Evolutionary conservation across 2,888 invertebrate genomes (phyloP).

Genomic region (Taenaris catops): DNA sequence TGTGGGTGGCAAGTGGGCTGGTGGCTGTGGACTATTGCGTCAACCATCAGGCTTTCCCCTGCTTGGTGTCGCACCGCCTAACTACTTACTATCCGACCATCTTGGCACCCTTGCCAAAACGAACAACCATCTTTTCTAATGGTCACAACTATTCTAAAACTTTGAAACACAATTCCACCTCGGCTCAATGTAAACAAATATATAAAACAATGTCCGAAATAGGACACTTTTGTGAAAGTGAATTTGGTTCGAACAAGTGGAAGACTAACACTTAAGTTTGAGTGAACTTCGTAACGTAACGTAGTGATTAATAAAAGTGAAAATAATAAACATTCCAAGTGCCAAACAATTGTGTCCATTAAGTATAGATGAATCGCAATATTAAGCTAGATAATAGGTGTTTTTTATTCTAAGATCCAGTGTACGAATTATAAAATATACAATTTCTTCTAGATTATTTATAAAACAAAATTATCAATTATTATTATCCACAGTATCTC

Average conservation of each 20-base stretch:
- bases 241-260: constrained; percentile 1
- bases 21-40: constrained; percentile 82
- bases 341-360: constrained; percentile 65
- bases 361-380: constrained; percentile 46
- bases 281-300: constrained; percentile 11
- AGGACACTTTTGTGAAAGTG: constrained; percentile 5
- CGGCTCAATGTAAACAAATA: neutral
- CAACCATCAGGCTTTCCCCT: constrained; percentile 81
- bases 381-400: constrained; percentile 41
- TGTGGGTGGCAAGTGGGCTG: constrained; percentile 76
- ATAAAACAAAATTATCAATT: no score
- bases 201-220: constrained; percentile 3
- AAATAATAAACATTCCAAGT: constrained; percentile 48
- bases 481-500: no score
- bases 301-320: constrained; percentile 18
- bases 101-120: constrained; percentile 80
- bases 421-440: no score
- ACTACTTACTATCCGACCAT: constrained; percentile 81
- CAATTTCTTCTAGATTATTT: no score
- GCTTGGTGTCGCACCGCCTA: constrained; percentile 79
- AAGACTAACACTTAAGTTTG: constrained; percentile 4
- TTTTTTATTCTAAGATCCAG: constrained; percentile 27
- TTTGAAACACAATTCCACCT: neutral
- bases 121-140: constrained; percentile 83
- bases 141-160: constrained; percentile 39